These are phyloP conservation scores for Xenus cinereus DNA, from an alignment of 2,113 vertebrate genomes.

Conservation along the genomic window DNA sequence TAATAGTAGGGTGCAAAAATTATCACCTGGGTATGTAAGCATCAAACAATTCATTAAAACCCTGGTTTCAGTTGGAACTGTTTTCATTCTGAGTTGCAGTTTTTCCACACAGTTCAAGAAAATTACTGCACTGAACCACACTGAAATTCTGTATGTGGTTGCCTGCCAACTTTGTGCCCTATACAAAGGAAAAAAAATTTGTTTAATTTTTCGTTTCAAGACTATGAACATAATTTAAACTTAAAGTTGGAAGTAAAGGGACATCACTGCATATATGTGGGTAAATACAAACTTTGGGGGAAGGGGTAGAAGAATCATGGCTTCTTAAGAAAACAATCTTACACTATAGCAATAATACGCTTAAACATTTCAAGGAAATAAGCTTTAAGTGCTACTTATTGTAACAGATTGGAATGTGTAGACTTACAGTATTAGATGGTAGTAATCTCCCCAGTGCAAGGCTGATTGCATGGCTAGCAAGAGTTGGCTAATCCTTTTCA, in stretches of 20 bases:
- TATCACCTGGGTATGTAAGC: not conserved
- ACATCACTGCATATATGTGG: not conserved
- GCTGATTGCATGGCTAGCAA: constrained; percentile 59
- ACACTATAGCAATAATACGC: constrained; percentile 1
- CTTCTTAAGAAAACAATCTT: constrained; percentile 27
- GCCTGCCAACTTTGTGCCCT: not conserved
- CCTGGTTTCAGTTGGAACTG: not conserved
- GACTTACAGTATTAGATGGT: constrained; percentile 64
- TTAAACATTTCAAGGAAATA: constrained; percentile 62
- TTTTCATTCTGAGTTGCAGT: not conserved
- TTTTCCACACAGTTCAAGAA: not conserved
- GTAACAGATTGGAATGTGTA: constrained; percentile 69
- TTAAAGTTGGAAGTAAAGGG: rapidly evolving
- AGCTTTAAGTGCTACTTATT: constrained; percentile 64
- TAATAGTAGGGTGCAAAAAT: not conserved
- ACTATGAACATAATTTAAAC: not conserved
- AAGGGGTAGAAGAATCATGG: not conserved
- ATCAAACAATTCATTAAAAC: not conserved
- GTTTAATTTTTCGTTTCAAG: not conserved
- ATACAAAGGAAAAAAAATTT: not conserved
- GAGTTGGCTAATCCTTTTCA: constrained; percentile 67
- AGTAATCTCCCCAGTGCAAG: constrained; percentile 42
- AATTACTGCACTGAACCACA: not conserved
- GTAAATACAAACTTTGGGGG: not conserved
- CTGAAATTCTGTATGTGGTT: not conserved